These are phyloP conservation scores for Tetramorium parvispinum DNA, from an alignment of 1,140 invertebrate genomes.

Conservation along the genomic window DNA sequence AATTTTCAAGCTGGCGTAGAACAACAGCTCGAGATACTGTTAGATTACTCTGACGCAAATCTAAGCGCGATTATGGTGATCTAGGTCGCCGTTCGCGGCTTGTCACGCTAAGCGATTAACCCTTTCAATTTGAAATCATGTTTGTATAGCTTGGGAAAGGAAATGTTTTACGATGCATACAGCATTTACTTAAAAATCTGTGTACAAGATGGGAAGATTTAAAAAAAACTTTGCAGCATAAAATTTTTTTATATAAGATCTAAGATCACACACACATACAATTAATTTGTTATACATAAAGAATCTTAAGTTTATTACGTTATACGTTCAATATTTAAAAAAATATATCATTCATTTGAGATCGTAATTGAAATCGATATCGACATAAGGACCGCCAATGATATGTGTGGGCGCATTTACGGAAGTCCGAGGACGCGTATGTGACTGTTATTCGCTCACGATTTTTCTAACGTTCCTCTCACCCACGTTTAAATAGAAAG, in stretches of 20 bases:
- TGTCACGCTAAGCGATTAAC: constrained; percentile 41
- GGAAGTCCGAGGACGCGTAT: not conserved
- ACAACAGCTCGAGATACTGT: constrained; percentile 45
- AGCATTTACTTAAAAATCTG: not conserved
- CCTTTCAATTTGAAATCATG: constrained; percentile 23
- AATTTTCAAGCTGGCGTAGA: constrained; percentile 6
- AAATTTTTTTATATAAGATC: not conserved
- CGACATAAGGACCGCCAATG: not conserved
- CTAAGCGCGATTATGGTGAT: constrained; percentile 30
- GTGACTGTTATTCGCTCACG: not conserved
- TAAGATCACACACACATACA: not conserved
- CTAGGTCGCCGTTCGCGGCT: constrained; percentile 33
- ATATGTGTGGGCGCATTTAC: not conserved
- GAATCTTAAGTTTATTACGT: not conserved
- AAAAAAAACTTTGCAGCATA: not conserved
- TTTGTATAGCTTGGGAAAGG: constrained; percentile 24
- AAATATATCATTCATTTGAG: not conserved
- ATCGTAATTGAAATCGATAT: not conserved
- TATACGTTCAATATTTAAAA: not conserved
- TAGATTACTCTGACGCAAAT: constrained; percentile 45
- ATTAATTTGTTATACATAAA: not conserved
- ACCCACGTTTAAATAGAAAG: constrained; percentile 57
- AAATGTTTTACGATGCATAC: constrained; percentile 22
- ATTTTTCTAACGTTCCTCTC: not conserved
- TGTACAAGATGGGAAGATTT: not conserved